A percentile compares a stretch with the other conserved stretches of the same genome.
Conservation (phyloP, 2,797 vertebrate genomes). For the Heliangelus exortis region DNA sequence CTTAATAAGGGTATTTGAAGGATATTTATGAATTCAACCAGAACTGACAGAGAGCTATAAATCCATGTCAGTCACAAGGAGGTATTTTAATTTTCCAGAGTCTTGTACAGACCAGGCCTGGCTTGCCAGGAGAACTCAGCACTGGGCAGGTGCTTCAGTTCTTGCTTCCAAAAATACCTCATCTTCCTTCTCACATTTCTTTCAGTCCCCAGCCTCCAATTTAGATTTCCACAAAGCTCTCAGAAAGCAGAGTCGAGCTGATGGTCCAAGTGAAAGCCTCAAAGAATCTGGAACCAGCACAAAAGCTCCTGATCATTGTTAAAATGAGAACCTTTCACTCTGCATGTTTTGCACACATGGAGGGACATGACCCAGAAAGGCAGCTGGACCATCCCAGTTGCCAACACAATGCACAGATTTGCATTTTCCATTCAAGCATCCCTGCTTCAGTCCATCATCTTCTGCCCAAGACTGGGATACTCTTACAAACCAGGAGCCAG, state of each 20-base stretch:
- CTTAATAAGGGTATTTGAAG: slow-evolving; percentile 6
- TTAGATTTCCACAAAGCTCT: slow-evolving; percentile 11
- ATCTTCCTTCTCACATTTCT: neutral
- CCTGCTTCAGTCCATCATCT: neutral
- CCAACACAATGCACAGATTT: neutral
- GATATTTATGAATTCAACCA: neutral
- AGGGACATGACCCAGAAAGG: neutral
- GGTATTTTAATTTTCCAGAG: slow-evolving; percentile 24
- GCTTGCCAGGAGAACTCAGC: slow-evolving; percentile 16
- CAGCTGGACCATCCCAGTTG: neutral
- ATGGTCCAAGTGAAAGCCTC: neutral
- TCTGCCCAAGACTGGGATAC: neutral
- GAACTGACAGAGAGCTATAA: neutral
- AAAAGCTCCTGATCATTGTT: neutral
- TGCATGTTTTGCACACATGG: neutral
- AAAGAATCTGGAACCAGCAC: neutral
- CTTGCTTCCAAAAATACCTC: neutral
- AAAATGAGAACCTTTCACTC: neutral
- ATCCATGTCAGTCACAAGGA: neutral
- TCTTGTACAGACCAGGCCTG: neutral
- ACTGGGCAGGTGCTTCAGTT: neutral
- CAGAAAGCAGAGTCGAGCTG: neutral
- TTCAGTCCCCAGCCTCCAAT: neutral
- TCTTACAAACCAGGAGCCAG: neutral
- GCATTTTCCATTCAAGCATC: neutral